A percentile compares a stretch with the other conserved stretches of the same genome.
These are phyloP conservation scores for Centroberyx gerrardi DNA, from an alignment of 2,797 vertebrate species.

Conservation along the genomic window DNA sequence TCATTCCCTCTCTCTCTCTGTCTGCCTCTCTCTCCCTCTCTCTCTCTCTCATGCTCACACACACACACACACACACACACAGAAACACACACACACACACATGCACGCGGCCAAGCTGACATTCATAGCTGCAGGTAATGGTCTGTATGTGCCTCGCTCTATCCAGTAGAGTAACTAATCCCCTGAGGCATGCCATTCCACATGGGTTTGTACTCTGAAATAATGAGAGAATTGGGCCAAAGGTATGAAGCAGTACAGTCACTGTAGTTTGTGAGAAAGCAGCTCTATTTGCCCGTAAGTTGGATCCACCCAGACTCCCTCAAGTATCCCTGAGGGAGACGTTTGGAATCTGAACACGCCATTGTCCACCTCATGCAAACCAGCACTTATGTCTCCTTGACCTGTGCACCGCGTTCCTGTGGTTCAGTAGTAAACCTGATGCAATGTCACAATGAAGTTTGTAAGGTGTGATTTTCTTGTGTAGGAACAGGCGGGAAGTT, in stretches of 20 bases:
- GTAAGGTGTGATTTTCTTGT: not conserved
- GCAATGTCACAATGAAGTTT: not conserved
- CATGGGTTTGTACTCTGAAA: conserved; percentile 54
- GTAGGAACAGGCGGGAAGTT: not conserved
- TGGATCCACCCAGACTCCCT: not conserved
- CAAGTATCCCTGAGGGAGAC: not conserved
- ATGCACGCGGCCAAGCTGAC: not conserved
- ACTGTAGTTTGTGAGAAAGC: conserved; percentile 36
- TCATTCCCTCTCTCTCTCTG: not conserved
- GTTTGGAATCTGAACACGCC: not conserved
- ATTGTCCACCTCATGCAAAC: conserved; percentile 7
- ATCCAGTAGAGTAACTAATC: conserved; percentile 74
- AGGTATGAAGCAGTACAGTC: conserved; percentile 61
- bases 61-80: not conserved
- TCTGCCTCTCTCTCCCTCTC: not conserved
- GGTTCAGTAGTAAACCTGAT: not conserved
- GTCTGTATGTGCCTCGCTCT: conserved; percentile 20
- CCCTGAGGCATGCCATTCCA: conserved; percentile 72
- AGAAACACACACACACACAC: conserved; percentile 1
- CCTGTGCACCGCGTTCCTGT: not conserved
- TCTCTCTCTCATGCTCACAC: not conserved
- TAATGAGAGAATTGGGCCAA: conserved; percentile 79
- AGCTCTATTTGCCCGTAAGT: conserved; percentile 9
- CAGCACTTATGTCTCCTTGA: not conserved
- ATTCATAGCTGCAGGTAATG: not conserved